Conservation (phyloP, 2,797 vertebrate genomes). For the Sciurus carolinensis region DNA sequence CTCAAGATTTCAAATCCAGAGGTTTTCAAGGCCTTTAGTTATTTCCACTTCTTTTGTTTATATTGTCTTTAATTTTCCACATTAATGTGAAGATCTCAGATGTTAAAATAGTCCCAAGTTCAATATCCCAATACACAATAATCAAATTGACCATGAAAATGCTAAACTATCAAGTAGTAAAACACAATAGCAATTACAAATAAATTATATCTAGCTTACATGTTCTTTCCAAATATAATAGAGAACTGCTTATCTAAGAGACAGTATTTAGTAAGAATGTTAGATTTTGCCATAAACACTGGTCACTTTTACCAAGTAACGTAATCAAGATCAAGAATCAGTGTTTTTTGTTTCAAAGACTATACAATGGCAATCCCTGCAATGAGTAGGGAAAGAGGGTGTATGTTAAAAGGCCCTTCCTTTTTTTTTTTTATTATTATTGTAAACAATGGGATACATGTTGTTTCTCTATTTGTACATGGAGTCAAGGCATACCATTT, state of each 20-base stretch:
- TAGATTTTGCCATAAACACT: neutral
- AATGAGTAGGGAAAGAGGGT: neutral
- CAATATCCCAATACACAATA: neutral
- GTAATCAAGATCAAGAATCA: slow-evolving; percentile 37
- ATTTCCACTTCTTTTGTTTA: neutral
- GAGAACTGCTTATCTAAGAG: neutral
- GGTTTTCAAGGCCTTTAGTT: slow-evolving; percentile 25
- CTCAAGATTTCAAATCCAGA: neutral
- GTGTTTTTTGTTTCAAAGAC: neutral
- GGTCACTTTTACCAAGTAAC: neutral
- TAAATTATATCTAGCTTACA: neutral
- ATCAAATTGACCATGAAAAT: neutral
- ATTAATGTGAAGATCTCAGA: neutral
- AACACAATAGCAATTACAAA: slow-evolving; percentile 19
- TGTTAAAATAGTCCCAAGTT: neutral
- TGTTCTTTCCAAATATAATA: slow-evolving; percentile 12
- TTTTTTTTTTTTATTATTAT: no score
- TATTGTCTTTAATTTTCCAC: neutral
- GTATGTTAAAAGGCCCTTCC: neutral
- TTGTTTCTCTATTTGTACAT: no score
- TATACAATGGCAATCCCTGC: neutral
- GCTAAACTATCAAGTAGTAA: neutral
- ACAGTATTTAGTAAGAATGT: slow-evolving; percentile 14
- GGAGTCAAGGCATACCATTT: no score
- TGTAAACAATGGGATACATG: no score